Base-by-base conservation (phyloP, 2,113 vertebrate species). In the Pandion haliaetus region DNA sequence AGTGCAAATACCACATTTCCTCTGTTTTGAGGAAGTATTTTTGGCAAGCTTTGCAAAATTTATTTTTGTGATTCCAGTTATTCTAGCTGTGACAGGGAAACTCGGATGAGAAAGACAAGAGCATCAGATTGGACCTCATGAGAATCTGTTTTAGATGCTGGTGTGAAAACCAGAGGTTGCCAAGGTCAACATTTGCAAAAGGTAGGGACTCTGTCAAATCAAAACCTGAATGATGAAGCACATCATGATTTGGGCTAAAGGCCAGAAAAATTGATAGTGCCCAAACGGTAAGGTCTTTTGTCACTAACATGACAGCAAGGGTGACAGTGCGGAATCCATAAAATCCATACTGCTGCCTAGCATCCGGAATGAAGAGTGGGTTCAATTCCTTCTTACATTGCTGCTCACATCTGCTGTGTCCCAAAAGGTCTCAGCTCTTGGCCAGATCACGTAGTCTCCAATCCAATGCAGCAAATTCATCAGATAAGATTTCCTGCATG, bases 21-120 rank as follows among this genome's bases (percentile, higher is more conserved):
- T 91, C 29, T 6, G 3, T 87, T 93, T 91, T 85, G 70, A 89
- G 93, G 73, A 97, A 91, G 47, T 21, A 44, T 52, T 94, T 96
- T 76, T 86, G 49, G 49, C 66, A 76, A 91, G 61, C 47, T 76
- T 94, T 95, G 65, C 61, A 89, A 71, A 95, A 84, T 12, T 61
- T 63, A 76, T 59, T 92, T 93, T 79, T 81, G 25, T 62, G 34
- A 63, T 61, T 74, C 62, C 47, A 63, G 11, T 69, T 94, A 36
- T 61, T 91, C 36, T 74, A 45, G 8, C 55, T 57, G 61, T 29
- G 70, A 52, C 25, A 76, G 36, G 73, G 47, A 52, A 89, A 55
- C 9, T 40, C 24, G 17, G 65, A 47, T 0, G 1, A 83, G 45
- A 86, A 84, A 74, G 67, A 71, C 17, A 65, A 61, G 47, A 81